Evolutionary conservation across 2,888 invertebrate genomes (phyloP), one percentile per base, ranked within the genome.

Genomic region (Ormyrus pomaceus): DNA sequence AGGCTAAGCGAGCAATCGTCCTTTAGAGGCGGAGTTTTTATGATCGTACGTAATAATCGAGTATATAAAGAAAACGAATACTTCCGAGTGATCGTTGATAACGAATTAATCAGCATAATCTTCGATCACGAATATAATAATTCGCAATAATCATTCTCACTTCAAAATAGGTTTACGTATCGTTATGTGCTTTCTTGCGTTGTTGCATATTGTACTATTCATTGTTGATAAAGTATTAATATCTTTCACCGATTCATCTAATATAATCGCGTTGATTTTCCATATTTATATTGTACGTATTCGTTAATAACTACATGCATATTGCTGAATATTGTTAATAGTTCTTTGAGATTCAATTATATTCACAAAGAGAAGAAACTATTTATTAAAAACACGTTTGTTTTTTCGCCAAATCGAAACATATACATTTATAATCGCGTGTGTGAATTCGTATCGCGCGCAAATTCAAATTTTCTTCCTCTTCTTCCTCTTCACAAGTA

Each of bases 351-450:
- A 62, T 73, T 51, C 45, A n/a, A 51, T 59, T 59, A 59, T 50
- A 74, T 65, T 34, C 34, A 34, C 5, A 73, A 62, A 70, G 46
- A 79, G 46, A 76, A 34, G 50, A 70, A 48, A 79, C 81, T 83
- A 80, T 79, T 82, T 75, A 77, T 34, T 34, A 34, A 34, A 34
- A 34, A 4, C 82, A 83, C 78, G 81, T 83, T 66, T 66, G 53
- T 78, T 81, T 78, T 46, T 83, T 83, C 81, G 83, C 83, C 79
- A 83, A 83, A 80, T 69, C 58, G 46, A 75, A 73, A 65, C 51
- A 62, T 51, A 65, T 64, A 66, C 10, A 59, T 77, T 64, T 53
- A 46, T 56, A 34, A 76, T 48, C 50, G 19, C 55, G 64, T 72
- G 45, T 76, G 73, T 53, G 59, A 61, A 59, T 72, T 65, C 5